phyloP scores from a whole-genome alignment of 1,140 invertebrate genomes.

The Phthorimaea operculella region DNA sequence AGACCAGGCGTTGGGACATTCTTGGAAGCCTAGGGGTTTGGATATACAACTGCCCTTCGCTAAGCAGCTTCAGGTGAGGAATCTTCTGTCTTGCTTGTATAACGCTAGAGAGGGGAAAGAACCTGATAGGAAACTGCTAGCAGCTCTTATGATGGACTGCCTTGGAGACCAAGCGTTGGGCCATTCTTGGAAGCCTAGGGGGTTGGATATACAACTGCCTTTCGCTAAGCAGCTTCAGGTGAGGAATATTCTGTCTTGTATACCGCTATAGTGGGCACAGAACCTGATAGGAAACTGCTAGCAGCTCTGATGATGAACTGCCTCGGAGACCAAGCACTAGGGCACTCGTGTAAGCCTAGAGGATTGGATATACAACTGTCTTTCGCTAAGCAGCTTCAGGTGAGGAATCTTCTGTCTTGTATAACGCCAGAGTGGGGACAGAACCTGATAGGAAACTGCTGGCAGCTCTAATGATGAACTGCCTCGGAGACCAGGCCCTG shows the following conservation, averaged over 20 bases:
- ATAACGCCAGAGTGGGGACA: conserved; percentile 25
- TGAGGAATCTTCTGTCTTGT: conserved; percentile 12
- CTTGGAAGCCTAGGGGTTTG: conserved; percentile 15
- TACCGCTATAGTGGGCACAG: conserved; percentile 25
- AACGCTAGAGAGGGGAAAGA: conserved; percentile 25
- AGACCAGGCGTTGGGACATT: conserved; percentile 18
- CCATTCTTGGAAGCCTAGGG: conserved; percentile 10
- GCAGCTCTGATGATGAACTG: conserved; percentile 16
- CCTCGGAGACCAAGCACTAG: conserved; percentile 18
- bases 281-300: conserved; percentile 16
- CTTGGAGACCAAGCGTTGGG: conserved; percentile 19
- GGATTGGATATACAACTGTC: conserved; percentile 16
- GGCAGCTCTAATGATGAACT: conserved; percentile 17
- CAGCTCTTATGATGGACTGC: conserved; percentile 14
- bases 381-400: conserved; percentile 20
- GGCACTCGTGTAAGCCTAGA: conserved; percentile 15
- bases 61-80: conserved; percentile 20
- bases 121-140: conserved; percentile 16
- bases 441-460: conserved; percentile 16
- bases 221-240: conserved; percentile 23
- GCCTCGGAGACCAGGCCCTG: conserved; percentile 17
- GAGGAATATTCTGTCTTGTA: conserved; percentile 14
- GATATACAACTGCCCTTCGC: conserved; percentile 16
- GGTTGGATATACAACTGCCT: conserved; percentile 13
- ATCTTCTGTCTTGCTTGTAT: conserved; percentile 14